These are phyloP conservation scores for Hipposideros larvatus DNA, from an alignment of 2,797 vertebrate genomes.

Conservation along the genomic window DNA sequence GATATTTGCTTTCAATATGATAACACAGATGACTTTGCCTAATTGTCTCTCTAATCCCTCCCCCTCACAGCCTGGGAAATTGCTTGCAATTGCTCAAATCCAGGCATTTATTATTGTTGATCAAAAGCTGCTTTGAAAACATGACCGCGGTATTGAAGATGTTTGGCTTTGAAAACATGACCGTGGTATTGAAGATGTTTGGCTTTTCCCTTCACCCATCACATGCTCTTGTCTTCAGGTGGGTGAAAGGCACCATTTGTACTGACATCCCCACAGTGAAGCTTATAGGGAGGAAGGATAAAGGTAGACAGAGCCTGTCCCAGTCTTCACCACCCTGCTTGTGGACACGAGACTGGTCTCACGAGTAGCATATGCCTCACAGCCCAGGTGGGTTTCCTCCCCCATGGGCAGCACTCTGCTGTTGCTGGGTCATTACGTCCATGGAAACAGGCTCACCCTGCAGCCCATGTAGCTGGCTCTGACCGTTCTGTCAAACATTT, in stretches of 20 bases:
- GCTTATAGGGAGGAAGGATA: not conserved
- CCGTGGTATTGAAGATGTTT: not conserved
- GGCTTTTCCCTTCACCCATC: not conserved
- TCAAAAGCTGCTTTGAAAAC: slow-evolving; percentile 71
- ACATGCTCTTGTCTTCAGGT: not conserved
- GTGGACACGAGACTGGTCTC: not conserved
- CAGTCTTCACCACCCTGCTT: not conserved
- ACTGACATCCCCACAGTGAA: not conserved
- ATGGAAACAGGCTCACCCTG: not conserved
- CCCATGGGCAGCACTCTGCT: not conserved
- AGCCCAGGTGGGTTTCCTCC: not conserved
- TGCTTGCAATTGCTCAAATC: slow-evolving; percentile 72
- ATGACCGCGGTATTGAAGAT: not conserved
- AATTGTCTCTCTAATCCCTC: slow-evolving; percentile 78
- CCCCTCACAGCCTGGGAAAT: slow-evolving; percentile 73
- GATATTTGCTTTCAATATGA: slow-evolving; percentile 78
- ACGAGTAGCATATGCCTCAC: not conserved
- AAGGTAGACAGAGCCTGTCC: not conserved
- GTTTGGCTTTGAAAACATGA: slow-evolving; percentile 53
- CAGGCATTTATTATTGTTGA: slow-evolving; percentile 67
- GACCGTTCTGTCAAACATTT: not conserved
- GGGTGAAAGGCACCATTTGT: not conserved
- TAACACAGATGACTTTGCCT: slow-evolving; percentile 79
- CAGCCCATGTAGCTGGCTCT: not conserved
- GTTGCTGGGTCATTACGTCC: not conserved